Evolutionary conservation across 2,113 vertebrate species (phyloP).

Genomic region (Chaetops frenatus): DNA sequence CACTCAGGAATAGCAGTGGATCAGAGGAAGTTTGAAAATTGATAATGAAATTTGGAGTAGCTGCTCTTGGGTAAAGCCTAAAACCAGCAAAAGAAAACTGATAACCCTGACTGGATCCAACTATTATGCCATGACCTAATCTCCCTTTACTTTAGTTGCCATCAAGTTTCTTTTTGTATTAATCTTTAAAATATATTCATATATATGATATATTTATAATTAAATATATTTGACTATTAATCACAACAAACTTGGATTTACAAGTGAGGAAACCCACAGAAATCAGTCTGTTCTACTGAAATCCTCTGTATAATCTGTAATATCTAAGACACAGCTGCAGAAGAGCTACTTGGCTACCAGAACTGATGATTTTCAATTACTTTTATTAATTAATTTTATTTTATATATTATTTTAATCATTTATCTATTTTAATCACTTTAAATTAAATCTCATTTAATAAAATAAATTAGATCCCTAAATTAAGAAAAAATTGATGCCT

Average conservation of each 20-base stretch:
- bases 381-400: background rate
- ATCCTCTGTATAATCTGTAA: too few species aligned
- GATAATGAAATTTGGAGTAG: background rate
- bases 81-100: background rate
- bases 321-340: background rate
- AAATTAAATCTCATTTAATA: background rate
- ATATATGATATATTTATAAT: background rate
- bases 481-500: background rate
- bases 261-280: background rate
- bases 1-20: background rate
- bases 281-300: background rate
- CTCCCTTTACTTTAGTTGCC: background rate
- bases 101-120: background rate
- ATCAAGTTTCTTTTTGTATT: background rate
- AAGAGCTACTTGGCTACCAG: background rate
- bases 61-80: background rate
- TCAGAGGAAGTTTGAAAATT: background rate
- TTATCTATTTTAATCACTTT: too few species aligned
- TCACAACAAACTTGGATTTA: background rate
- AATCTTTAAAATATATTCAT: background rate
- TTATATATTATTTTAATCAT: too few species aligned
- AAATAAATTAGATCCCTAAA: background rate
- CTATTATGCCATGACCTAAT: too few species aligned
- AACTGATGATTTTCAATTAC: background rate
- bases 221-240: background rate